These are phyloP conservation scores for Agrochola lychnidis DNA, from an alignment of 2,888 invertebrate genomes.

Conservation along the genomic window DNA sequence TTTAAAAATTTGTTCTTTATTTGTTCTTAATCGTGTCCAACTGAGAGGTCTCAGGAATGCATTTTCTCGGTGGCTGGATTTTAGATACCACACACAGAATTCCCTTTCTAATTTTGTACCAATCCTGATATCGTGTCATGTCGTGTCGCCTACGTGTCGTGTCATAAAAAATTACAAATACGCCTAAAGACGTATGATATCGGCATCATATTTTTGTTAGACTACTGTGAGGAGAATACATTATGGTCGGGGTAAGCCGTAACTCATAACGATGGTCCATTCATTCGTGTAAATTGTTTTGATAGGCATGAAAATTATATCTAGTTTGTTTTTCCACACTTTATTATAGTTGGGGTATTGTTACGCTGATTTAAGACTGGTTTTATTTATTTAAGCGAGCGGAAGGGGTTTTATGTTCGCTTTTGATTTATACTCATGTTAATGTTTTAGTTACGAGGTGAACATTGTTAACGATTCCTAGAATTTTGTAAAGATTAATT, in stretches of 20 bases:
- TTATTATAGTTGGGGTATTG: conserved; percentile 47
- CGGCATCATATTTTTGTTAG: conserved; percentile 59
- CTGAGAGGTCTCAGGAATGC: no score
- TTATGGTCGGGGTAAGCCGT: conserved; percentile 36
- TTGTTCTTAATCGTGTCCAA: no score
- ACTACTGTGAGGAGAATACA: conserved; percentile 59
- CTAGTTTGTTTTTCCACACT: conserved; percentile 44
- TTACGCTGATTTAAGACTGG: conserved; percentile 38
- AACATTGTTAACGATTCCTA: background rate
- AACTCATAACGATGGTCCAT: conserved; percentile 51
- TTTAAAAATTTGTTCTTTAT: no score
- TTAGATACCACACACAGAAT: no score
- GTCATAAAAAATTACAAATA: conserved; percentile 36
- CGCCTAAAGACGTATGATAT: conserved; percentile 49
- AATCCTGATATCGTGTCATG: no score
- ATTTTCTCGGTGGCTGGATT: no score
- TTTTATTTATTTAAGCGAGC: conserved; percentile 53
- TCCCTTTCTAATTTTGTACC: background rate
- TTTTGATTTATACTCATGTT: conserved; percentile 35
- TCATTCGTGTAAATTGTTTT: conserved; percentile 61
- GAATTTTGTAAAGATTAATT: background rate
- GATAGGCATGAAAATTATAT: conserved; percentile 48
- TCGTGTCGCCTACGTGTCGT: conserved; percentile 34
- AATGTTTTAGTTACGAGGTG: conserved; percentile 14
- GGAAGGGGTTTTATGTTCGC: conserved; percentile 27